Percentiles rank a stretch among this genome's conserved stretches.
These are phyloP conservation scores for Drosophila pachea DNA, from an alignment of 1,140 invertebrate species.

Conservation along the genomic window DNA sequence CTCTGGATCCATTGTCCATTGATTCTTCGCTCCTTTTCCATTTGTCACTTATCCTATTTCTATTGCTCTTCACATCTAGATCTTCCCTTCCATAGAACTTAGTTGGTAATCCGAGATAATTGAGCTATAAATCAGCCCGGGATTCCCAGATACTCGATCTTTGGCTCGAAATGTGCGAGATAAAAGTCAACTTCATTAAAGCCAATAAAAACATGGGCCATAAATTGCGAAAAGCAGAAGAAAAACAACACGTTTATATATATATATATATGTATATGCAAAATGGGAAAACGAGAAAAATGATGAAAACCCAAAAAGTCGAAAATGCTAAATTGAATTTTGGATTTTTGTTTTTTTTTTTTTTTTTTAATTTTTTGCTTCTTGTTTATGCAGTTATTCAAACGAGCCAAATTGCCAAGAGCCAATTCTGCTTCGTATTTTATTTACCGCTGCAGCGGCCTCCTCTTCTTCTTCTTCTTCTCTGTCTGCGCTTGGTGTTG, in stretches of 20 bases:
- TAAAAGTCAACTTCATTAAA: conserved; percentile 40
- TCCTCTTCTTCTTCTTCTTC: no score
- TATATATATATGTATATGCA: background rate
- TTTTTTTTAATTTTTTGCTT: no score
- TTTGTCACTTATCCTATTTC: background rate
- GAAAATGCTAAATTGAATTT: conserved; percentile 4
- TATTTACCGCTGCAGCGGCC: background rate
- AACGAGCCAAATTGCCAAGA: conserved; percentile 1
- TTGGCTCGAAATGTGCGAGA: conserved; percentile 33
- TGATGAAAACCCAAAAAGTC: conserved; percentile 11
- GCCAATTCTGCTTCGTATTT: background rate
- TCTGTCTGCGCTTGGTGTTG: conserved; percentile 13
- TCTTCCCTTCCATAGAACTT: background rate
- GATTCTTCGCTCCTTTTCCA: background rate
- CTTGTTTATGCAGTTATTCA: conserved; percentile 20
- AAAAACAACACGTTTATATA: conserved; percentile 1
- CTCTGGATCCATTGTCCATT: background rate
- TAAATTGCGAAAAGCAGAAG: conserved; percentile 33
- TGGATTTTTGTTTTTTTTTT: no score
- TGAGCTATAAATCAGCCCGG: conserved; percentile 4
- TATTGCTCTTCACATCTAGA: background rate
- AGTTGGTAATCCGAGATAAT: background rate
- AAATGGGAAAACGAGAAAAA: conserved; percentile 8
- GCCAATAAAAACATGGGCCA: conserved; percentile 20
- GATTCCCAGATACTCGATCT: conserved; percentile 1